Evolutionary conservation across 1,140 invertebrate species (phyloP).

Genomic region (Geopemphigus sp.): DNA sequence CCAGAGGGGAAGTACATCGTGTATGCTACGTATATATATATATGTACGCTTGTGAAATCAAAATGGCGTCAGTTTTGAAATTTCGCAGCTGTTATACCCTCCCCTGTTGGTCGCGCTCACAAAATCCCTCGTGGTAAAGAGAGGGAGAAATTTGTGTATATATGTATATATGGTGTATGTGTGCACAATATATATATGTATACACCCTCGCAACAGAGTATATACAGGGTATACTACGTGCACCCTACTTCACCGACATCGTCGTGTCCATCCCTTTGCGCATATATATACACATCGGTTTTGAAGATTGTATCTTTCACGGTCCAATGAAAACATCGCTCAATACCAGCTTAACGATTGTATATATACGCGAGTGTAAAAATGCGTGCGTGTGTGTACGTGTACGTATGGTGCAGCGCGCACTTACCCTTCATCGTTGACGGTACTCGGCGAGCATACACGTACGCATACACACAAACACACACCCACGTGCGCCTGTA

Average conservation of each 20-base stretch:
- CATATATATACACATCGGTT: background rate
- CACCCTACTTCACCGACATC: background rate
- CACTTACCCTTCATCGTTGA: no score
- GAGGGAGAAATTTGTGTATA: background rate
- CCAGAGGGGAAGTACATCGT: background rate
- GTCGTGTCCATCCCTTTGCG: background rate
- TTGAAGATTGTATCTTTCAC: slow-evolving; percentile 45
- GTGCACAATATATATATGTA: background rate
- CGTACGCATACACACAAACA: no score
- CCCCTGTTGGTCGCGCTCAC: background rate
- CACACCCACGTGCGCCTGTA: no score
- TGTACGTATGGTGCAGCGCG: no score
- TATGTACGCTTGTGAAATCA: background rate
- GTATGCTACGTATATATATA: background rate
- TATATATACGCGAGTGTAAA: background rate
- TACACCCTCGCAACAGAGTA: slow-evolving; percentile 20
- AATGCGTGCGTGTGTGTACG: background rate
- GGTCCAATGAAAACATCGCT: slow-evolving; percentile 45
- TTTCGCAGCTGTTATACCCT: slow-evolving; percentile 34
- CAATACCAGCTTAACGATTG: slow-evolving; percentile 31
- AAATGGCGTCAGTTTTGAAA: slow-evolving; percentile 43
- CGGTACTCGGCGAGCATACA: no score
- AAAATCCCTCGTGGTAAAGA: background rate
- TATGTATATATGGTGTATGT: background rate
- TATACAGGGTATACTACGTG: background rate